Base-by-base conservation (phyloP, 1,140 invertebrate genomes). In the Zaprionus ornatus region DNA sequence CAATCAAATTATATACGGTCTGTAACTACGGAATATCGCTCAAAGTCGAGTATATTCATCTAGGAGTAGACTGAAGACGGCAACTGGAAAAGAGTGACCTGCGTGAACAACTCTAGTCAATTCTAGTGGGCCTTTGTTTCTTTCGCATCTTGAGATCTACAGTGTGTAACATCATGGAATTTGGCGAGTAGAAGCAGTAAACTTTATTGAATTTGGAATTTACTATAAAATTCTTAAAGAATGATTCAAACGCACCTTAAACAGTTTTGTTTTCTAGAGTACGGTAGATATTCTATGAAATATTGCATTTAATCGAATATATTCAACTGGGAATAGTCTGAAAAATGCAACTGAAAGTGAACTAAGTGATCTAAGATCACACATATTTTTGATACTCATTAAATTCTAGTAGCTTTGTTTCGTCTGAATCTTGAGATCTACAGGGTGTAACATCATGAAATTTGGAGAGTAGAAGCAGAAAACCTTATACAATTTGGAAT, bases 1-100 rank as follows among this genome's bases (percentile, higher is more conserved):
- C 74, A 77, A 77, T 77, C 56, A 73, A 73, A 67, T 77, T 67
- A 23, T 23, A 45, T 17, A 17, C 40, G n/a, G 37, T n/a, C 37
- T 48, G 45, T 48, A 21, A 19, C 17, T 50, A 3, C 10, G n/a
- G 2, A 50, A 40, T 40, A 40, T 40, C 3, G 13, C 12, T 40
- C 15, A 29, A 42, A 17, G n/a, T 42, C 6, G 6, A n/a, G 40
- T 17, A 40, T 40, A 40, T n/a, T 17, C n/a, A 17, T 3, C n/a
- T n/a, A n/a, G n/a, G 7, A 42, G n/a, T 45, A 45, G 40, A 40
- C 7, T 17, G 7, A 45, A 15, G 13, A 4, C 13, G 40, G n/a
- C 40, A 42, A 17, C n/a, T 17, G 40, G n/a, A 15, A 45, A 45
- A 9, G 7, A 10, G 9, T 32, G 3, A 32, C 10, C 29, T 17